Conservation (phyloP, 2,888 invertebrate genomes). For the Zonitis immaculata region DNA sequence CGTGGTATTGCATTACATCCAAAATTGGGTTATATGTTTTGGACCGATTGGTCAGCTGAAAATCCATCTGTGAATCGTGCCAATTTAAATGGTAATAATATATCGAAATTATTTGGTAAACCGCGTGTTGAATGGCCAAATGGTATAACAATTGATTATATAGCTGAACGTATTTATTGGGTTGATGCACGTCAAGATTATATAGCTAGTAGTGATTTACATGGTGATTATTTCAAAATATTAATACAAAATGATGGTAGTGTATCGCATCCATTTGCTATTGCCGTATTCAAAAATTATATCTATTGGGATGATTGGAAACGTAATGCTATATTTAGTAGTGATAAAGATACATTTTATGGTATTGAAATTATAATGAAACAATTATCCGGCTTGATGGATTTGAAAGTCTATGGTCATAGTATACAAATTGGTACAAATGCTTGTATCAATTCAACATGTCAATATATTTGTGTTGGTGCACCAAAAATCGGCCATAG, state of each 20-base stretch:
- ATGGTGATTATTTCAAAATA: conserved; percentile 54
- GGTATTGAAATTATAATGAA: conserved; percentile 46
- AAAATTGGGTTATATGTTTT: conserved; percentile 72
- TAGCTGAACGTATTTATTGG: conserved; percentile 79
- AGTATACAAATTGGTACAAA: conserved; percentile 71
- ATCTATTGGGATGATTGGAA: conserved; percentile 93
- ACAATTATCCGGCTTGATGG: conserved; percentile 71
- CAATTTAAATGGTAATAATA: conserved; percentile 71
- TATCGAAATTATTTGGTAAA: conserved; percentile 60
- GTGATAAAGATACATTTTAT: conserved; percentile 68
- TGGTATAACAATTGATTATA: conserved; percentile 78
- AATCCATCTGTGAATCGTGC: conserved; percentile 75
- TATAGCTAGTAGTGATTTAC: conserved; percentile 60
- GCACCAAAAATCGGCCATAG: conserved; percentile 57
- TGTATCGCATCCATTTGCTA: conserved; percentile 79
- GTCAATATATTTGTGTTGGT: conserved; percentile 74
- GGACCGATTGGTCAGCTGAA: conserved; percentile 84
- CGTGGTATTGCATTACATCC: conserved; percentile 73
- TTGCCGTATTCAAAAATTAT: conserved; percentile 77
- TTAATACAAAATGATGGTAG: conserved; percentile 58
- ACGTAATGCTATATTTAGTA: conserved; percentile 69
- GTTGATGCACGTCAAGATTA: conserved; percentile 80
- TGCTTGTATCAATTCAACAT: conserved; percentile 59
- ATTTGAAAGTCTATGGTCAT: conserved; percentile 75
- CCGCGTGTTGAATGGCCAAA: conserved; percentile 79